phyloP scores from a whole-genome alignment of 2,113 vertebrate species.

The Anas platyrhynchos region DNA sequence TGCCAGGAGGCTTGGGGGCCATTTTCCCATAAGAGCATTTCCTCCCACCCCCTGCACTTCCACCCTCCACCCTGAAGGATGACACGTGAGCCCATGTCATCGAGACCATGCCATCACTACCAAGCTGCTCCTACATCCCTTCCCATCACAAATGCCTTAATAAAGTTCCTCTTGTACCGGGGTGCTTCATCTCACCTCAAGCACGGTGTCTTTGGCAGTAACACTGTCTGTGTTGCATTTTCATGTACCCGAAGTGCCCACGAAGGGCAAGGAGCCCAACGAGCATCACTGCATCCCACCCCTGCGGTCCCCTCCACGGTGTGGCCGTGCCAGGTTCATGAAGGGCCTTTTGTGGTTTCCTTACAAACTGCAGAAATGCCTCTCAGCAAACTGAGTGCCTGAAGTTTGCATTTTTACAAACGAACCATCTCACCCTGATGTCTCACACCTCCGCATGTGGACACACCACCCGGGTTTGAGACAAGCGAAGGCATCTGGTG shows the following conservation, averaged over 20 bases:
- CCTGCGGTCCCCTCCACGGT: not conserved
- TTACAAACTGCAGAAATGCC: not conserved
- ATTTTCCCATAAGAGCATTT: not conserved
- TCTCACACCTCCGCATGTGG: not conserved
- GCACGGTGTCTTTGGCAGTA: not conserved
- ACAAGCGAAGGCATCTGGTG: not conserved
- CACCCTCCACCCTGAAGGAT: not conserved
- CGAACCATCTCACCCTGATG: not conserved
- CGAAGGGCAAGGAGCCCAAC: not conserved
- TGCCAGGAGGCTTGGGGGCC: not conserved
- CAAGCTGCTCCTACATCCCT: not conserved
- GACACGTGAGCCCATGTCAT: not conserved
- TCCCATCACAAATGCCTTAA: not conserved
- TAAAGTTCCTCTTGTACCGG: rapidly evolving
- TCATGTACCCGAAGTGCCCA: not conserved
- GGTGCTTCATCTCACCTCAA: not conserved
- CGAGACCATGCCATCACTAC: too few relatives aligned
- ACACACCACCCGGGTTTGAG: not conserved
- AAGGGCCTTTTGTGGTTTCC: not conserved
- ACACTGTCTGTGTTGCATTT: not conserved
- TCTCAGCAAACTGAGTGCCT: not conserved
- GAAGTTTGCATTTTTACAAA: not conserved
- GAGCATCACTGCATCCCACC: not conserved
- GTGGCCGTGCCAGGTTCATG: rapidly evolving
- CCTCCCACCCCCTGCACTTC: not conserved